Conservation (phyloP, 2,797 vertebrate genomes). For the Naso thynnoides region DNA sequence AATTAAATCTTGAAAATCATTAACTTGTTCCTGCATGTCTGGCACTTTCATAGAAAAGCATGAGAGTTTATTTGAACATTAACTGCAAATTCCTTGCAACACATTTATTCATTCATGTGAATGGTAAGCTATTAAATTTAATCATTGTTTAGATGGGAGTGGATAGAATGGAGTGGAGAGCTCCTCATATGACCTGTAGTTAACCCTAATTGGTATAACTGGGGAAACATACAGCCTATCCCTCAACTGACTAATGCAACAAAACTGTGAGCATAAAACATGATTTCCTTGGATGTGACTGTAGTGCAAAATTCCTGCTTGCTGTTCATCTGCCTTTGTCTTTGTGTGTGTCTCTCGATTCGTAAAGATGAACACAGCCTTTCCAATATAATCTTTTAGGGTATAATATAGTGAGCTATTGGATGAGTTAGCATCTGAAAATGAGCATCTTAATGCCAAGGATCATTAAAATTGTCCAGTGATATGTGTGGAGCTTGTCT, state of each 20-base stretch:
- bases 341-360: neutral
- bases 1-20: conserved; percentile 8
- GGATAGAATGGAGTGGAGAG: neutral
- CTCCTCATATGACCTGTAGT: neutral
- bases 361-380: conserved; percentile 21
- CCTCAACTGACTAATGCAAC: neutral
- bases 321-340: conserved; percentile 15
- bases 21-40: neutral
- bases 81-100: conserved; percentile 4
- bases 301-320: neutral
- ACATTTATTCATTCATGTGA: conserved; percentile 17
- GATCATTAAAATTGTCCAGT: conserved; percentile 8
- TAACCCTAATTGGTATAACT: conserved; percentile 12
- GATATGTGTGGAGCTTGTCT: conserved; percentile 12
- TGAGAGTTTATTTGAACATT: neutral
- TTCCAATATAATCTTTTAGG: conserved; percentile 14
- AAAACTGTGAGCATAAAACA: conserved; percentile 9
- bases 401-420: neutral
- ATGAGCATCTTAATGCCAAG: conserved; percentile 15
- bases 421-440: conserved; percentile 14
- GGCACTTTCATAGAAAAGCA: neutral
- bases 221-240: conserved; percentile 12
- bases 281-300: conserved; percentile 11
- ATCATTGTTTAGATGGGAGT: conserved; percentile 5
- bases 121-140: conserved; percentile 29